Conservation (phyloP, 2,797 vertebrate genomes). For the Acanthurus tractus region DNA sequence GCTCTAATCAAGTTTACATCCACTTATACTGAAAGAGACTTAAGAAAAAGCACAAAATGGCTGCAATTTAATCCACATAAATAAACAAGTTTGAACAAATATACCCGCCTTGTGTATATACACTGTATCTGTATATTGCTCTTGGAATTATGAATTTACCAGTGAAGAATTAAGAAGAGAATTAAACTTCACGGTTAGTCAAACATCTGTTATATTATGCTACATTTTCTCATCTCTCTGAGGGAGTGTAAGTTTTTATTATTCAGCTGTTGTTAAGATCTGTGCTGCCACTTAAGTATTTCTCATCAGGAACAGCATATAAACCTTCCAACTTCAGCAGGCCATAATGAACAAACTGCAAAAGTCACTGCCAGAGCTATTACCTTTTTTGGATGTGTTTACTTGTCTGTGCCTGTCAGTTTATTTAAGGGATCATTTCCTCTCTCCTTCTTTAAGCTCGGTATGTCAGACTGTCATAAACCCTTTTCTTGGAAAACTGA, state of each 20-base stretch:
- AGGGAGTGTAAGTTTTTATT: not conserved
- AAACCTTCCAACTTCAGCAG: conserved; percentile 55
- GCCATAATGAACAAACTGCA: conserved; percentile 57
- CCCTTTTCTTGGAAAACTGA: conserved; percentile 50
- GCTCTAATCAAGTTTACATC: not conserved
- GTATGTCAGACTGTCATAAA: conserved; percentile 54
- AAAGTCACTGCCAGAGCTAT: conserved; percentile 62
- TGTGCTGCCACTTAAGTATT: conserved; percentile 20
- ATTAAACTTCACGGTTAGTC: not conserved
- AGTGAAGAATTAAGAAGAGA: not conserved
- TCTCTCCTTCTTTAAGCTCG: conserved; percentile 65
- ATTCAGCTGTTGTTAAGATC: conserved; percentile 1
- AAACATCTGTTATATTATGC: not conserved
- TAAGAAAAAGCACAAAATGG: not conserved
- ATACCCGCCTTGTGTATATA: no score
- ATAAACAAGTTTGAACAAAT: not conserved
- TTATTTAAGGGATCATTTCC: conserved; percentile 79
- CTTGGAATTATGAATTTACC: not conserved
- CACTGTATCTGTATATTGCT: not conserved
- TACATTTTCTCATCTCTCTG: not conserved
- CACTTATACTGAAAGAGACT: not conserved
- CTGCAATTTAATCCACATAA: not conserved
- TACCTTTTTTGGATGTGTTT: conserved; percentile 85
- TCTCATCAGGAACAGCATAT: conserved; percentile 27
- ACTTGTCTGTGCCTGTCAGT: conserved; percentile 75